These are phyloP conservation scores for Centruroides vittatus DNA, from an alignment of 1,140 invertebrate species.

Conservation along the genomic window DNA sequence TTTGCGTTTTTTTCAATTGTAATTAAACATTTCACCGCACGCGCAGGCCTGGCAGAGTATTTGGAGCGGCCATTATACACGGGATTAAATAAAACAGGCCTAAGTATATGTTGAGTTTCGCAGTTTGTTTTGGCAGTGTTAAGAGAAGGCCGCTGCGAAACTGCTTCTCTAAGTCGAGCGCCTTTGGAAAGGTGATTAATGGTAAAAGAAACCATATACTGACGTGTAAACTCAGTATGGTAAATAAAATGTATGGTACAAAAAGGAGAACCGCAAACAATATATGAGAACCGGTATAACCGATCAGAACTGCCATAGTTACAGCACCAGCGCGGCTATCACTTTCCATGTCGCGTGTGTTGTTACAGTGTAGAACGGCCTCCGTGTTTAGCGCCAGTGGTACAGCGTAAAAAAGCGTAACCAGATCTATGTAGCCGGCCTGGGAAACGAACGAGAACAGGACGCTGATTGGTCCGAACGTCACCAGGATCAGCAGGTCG, in stretches of 20 bases:
- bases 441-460: conserved; percentile 85
- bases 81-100: conserved; percentile 75
- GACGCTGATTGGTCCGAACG: conserved; percentile 89
- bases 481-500: conserved; percentile 73
- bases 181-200: conserved; percentile 64
- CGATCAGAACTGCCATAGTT: conserved; percentile 84
- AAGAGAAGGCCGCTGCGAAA: conserved; percentile 66
- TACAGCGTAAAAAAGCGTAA: conserved; percentile 79
- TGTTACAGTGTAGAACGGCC: conserved; percentile 88
- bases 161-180: conserved; percentile 78
- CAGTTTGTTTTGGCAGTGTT: conserved; percentile 69
- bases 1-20: too few species aligned
- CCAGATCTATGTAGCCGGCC: conserved; percentile 67
- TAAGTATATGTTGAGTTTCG: conserved; percentile 77
- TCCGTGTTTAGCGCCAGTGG: conserved; percentile 87
- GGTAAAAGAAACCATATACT: conserved; percentile 79
- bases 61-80: conserved; percentile 20
- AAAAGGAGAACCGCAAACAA: conserved; percentile 82
- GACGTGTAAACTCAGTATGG: conserved; percentile 57
- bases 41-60: conserved; percentile 12
- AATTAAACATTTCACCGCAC: too few species aligned
- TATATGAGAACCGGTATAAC: conserved; percentile 74
- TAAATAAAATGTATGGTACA: conserved; percentile 76
- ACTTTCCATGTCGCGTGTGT: conserved; percentile 73
- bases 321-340: conserved; percentile 76